Base-by-base conservation (phyloP, 2,888 invertebrate genomes). In the Gymnosoma rotundatum region DNA sequence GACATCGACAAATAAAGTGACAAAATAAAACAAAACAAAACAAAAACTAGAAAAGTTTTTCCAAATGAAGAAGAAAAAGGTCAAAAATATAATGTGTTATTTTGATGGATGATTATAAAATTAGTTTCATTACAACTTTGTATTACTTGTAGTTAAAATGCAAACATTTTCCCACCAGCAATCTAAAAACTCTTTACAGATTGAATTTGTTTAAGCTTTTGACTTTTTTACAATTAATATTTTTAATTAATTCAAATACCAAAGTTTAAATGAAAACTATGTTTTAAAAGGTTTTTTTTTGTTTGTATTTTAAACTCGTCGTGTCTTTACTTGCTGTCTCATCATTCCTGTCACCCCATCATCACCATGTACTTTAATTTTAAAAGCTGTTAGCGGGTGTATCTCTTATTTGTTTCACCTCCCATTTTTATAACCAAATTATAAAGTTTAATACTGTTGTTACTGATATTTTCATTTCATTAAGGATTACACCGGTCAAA, bases 381-480 rank as follows among this genome's bases (percentile, higher is more conserved):
- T 20, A 20, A 52, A 52, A 54, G 32, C 64, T 54, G 54, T 12
- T 54, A 32, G 25, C n/a, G 3, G 3, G 72, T 16, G 18, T 18
- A n/a, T n/a, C n/a, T 5, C 2, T 32, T 32, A 5, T 10, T 54
- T 64, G n/a, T 25, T 20, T 21, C 18, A 60, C 16, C 58, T 18
- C 20, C 18, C 20, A 1, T 7, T 66, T 60, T 79, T 79, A 60
- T 60, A 20, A 79, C n/a, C 66, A 73, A 79, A 67, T 79, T 73
- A 66, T 60, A 73, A 79, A 79, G 58, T 79, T 79, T 64, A 52
- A 56, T 8, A 66, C 66, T 60, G 32, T 66, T 67, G 69, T 70
- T 67, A 73, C 73, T 81, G 83, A 86, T 88, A 87, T 87, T 88
- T 88, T 87, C 79, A 87, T 88, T 88, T 87, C 86, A 88, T 88